Percentiles rank a stretch among this genome's conserved stretches.
Conservation (phyloP, 2,888 invertebrate species). For the Lordiphosa andalusiaca region DNA sequence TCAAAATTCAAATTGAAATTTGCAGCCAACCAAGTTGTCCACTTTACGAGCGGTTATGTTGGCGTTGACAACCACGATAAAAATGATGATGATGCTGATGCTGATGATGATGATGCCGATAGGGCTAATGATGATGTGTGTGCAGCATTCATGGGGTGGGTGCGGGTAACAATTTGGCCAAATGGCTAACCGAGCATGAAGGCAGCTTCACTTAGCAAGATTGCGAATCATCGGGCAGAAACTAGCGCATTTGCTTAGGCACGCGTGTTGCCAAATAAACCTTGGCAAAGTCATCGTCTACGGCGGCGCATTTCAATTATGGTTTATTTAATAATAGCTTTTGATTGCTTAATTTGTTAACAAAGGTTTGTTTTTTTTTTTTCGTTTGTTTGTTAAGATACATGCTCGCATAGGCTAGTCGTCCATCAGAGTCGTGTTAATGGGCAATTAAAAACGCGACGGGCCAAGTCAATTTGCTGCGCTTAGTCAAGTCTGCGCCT, state of each 20-base stretch:
- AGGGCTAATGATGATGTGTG: conserved; percentile 32
- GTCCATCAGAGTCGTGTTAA: conserved; percentile 51
- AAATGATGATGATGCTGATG: conserved; percentile 28
- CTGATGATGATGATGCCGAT: conserved; percentile 14
- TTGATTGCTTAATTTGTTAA: conserved; percentile 66
- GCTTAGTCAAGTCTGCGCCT: background rate
- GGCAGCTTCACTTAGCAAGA: conserved; percentile 74
- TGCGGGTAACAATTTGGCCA: conserved; percentile 27
- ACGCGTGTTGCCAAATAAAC: conserved; percentile 44
- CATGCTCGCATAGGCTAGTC: conserved; percentile 3
- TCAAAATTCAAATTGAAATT: conserved; percentile 57
- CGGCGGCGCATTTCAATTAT: conserved; percentile 59
- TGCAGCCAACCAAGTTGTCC: conserved; percentile 41
- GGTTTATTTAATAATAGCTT: conserved; percentile 53
- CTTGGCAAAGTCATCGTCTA: conserved; percentile 48
- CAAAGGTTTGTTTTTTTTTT: conserved; percentile 47
- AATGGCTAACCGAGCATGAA: conserved; percentile 71
- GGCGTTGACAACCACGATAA: conserved; percentile 27
- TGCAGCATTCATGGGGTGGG: conserved; percentile 11
- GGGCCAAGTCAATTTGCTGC: conserved; percentile 49
- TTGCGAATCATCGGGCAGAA: conserved; percentile 41
- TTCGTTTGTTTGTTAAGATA: background rate
- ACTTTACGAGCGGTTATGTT: conserved; percentile 38
- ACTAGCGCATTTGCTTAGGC: conserved; percentile 35
- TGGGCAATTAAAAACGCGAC: conserved; percentile 55